phyloP scores from a whole-genome alignment of 2,797 vertebrate genomes.

The Orestias chungarensis region DNA sequence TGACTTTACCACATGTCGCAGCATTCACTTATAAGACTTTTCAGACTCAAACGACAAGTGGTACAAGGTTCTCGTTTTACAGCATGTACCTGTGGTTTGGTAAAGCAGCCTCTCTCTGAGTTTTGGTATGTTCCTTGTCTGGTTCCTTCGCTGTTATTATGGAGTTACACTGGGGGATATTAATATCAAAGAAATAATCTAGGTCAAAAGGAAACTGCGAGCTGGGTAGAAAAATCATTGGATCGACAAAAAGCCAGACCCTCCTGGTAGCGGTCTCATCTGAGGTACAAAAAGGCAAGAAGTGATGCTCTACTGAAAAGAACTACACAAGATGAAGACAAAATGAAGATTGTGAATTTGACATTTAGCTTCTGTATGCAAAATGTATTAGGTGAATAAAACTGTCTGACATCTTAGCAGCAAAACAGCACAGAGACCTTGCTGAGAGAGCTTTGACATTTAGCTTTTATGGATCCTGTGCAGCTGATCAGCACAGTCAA shows the following conservation, averaged over 20 bases:
- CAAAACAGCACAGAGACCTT: slow-evolving; percentile 19
- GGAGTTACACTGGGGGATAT: neutral
- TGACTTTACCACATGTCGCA: too few relatives aligned
- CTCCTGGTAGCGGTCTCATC: slow-evolving; percentile 22
- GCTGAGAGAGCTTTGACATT: slow-evolving; percentile 28
- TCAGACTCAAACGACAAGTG: too few relatives aligned
- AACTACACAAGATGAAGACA: slow-evolving; percentile 27
- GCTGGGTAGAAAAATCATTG: slow-evolving; percentile 69
- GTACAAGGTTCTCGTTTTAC: neutral
- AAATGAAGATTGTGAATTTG: slow-evolving; percentile 34
- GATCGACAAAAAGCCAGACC: slow-evolving; percentile 42
- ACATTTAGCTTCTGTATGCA: slow-evolving; percentile 5
- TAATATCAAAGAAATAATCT: slow-evolving; percentile 33
- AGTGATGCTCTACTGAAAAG: neutral
- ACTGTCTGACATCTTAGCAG: slow-evolving; percentile 12
- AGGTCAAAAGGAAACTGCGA: too few relatives aligned
- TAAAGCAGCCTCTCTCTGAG: neutral
- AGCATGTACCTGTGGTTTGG: neutral
- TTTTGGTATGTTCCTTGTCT: neutral
- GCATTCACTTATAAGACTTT: too few relatives aligned
- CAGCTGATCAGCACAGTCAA: slow-evolving; percentile 11
- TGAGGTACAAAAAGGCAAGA: neutral
- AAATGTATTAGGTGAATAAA: slow-evolving; percentile 6
- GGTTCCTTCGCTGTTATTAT: neutral
- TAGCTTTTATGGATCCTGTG: slow-evolving; percentile 19